Base-by-base conservation (phyloP, 2,113 vertebrate genomes). In the Cebus imitator region DNA sequence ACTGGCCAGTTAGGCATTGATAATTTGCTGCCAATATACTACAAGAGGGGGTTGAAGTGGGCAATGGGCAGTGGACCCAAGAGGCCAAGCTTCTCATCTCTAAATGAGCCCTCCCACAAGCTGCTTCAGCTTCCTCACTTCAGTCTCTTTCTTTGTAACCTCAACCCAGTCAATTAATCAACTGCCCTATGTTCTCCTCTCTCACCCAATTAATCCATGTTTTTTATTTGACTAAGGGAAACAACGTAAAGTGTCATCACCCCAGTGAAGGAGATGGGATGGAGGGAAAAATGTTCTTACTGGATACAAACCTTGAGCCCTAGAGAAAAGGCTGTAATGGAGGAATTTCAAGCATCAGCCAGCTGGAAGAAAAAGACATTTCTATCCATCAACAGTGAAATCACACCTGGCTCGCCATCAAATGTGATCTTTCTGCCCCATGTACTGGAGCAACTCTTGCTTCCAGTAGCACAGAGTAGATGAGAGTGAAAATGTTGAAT, bases 321-420 rank as follows among this genome's bases (percentile, higher is more conserved):
- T 81, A 78, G 57, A 93, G 58, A 95, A 91, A 25, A 89, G 23
- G 48, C 13, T 86, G 57, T 83, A 52, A 70, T 73, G 18, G 23
- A 64, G 4, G 20, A 76, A 96, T 87, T 86, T 79, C 21, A 91
- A 88, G 61, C 40, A 75, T 68, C 45, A 87, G 21, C 8, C 18
- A 93, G 43, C n/a, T 87, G 16, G 8, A 94, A 90, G 27, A 16
- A 93, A 25, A 95, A 27, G 17, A 61, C 55, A 13, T 37, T 86
- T 93, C 73, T 45, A 68, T 61, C 37, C 18, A 75, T 94, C 27
- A 58, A 25, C 75, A 90, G 92, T 80, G 90, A 95, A 91, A 79
- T 96, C 48, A 94, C n/a, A 96, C 61, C 70, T 75, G 61, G 58
- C 18, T 93, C 35, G 9, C 48, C 72, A 87, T 50, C 18, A 91